Conservation (phyloP, 2,888 invertebrate species). For the Mythimna lalbum region DNA sequence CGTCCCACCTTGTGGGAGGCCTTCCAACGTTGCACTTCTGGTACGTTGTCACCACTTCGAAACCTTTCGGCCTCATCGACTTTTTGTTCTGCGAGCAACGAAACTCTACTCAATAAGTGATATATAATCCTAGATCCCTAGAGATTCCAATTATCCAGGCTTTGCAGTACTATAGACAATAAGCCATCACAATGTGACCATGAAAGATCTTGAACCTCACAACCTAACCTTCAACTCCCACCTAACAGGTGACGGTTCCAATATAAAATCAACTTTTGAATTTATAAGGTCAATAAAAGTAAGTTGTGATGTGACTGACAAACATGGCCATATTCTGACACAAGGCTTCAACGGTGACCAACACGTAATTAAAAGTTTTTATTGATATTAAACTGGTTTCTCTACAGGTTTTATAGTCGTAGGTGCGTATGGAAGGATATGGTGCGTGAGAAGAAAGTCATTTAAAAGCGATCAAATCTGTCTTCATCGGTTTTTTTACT, state of each 20-base stretch:
- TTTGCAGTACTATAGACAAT: not conserved
- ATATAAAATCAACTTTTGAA: conserved; percentile 35
- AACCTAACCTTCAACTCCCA: conserved; percentile 28
- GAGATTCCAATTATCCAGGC: too few relatives aligned
- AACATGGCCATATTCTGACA: conserved; percentile 34
- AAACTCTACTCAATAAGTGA: too few relatives aligned
- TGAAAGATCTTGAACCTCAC: conserved; percentile 17
- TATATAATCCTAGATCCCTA: too few relatives aligned
- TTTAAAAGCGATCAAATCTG: not conserved
- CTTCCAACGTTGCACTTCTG: too few relatives aligned
- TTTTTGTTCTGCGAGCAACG: too few relatives aligned
- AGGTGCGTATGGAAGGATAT: not conserved
- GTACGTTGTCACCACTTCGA: too few relatives aligned
- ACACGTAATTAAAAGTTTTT: conserved; percentile 42
- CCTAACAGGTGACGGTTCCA: conserved; percentile 21
- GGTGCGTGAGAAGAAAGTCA: not conserved
- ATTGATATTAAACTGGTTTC: conserved; percentile 44
- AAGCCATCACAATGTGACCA: not conserved
- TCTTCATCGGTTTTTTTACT: not conserved
- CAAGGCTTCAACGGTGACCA: conserved; percentile 2
- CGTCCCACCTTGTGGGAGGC: too few relatives aligned
- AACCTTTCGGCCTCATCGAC: too few relatives aligned
- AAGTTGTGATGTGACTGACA: conserved; percentile 28
- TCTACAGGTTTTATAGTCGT: conserved; percentile 7
- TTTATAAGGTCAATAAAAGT: conserved; percentile 47